Evolutionary conservation across 2,113 vertebrate species (phyloP), one percentile per base, ranked within the genome.

Genomic region (Pipra filicauda): DNA sequence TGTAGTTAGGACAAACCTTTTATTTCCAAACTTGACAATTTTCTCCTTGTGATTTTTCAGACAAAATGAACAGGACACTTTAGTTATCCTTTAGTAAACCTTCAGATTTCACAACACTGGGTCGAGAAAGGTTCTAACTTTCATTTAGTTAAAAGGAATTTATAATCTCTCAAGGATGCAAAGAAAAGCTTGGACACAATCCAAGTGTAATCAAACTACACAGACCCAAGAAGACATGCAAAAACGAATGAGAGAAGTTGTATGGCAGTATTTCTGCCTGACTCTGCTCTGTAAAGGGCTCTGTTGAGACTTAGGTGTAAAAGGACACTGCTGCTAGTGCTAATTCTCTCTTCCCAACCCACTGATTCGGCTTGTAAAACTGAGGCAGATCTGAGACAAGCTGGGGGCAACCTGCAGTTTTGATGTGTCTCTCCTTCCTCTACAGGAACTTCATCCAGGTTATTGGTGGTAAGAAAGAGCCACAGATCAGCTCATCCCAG

Each of bases 251-350:
- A 79, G 44, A 41, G 41, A 79, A 77, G 30, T 5, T 48, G 41
- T 39, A 35, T 3, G 21, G 30, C 0, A 0, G 0, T 30, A 55
- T 31, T 78, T 64, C 18, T 51, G 35, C 13, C 67, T 46, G 46
- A 33, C 26, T 71, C 64, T 33, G 55, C 48, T 59, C 35, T 2
- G 2, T 15, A 57, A 88, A 91, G 49, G 31, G 24, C 12, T 71
- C 58, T 55, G 37, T 4, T 62, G 58, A 75, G 64, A 52, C 26
- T 18, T 12, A 6, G 24, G 24, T 61, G 54, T 26, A 62, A 70
- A 70, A 88, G 15, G 55, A 71, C 26, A 27, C 44, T 59, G 55
- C 14, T 51, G 33, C 54, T n/a, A 27, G 35, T 11, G 51, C 21
- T 44, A 62, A 82, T 62, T 33, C 44, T 37, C 44, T 86, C 39